These are phyloP conservation scores for Petrocephalus sullivani DNA, from an alignment of 2,797 vertebrate genomes.

Conservation along the genomic window DNA sequence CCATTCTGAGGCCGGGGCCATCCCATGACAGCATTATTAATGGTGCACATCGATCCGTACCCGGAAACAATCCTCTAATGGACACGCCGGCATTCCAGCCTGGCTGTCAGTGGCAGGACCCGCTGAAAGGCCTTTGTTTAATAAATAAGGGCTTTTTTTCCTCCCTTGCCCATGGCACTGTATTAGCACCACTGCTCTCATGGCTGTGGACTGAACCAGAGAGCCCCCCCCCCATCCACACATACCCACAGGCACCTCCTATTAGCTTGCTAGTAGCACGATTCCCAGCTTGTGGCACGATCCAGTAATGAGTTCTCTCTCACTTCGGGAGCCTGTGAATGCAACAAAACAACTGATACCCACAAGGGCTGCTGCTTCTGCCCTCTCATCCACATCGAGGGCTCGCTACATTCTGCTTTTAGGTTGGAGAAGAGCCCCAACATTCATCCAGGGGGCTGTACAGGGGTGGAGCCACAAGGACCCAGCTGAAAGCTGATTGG, in stretches of 20 bases:
- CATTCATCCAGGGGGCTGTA: no score
- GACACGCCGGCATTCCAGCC: constrained; percentile 15
- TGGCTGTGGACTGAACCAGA: background rate
- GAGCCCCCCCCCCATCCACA: background rate
- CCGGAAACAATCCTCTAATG: constrained; percentile 27
- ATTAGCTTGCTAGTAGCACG: background rate
- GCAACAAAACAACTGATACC: background rate
- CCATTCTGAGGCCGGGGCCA: background rate
- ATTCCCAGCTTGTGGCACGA: background rate
- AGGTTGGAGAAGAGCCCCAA: background rate
- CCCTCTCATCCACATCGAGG: background rate
- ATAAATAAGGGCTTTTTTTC: background rate
- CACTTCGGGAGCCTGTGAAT: background rate
- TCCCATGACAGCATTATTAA: constrained; percentile 37
- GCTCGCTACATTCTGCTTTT: background rate
- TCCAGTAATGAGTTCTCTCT: background rate
- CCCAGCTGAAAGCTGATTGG: no score
- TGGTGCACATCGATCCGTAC: constrained; percentile 38
- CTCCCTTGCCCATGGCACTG: background rate
- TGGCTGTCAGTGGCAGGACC: background rate
- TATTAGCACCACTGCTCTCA: background rate
- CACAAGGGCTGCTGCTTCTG: background rate
- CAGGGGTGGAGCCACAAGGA: no score
- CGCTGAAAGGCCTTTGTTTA: background rate
- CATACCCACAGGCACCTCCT: background rate